Percentiles rank a stretch among this genome's conserved stretches.
These are phyloP conservation scores for Dolichallabes microphthalmus DNA, from an alignment of 2,113 vertebrate genomes.

Conservation along the genomic window DNA sequence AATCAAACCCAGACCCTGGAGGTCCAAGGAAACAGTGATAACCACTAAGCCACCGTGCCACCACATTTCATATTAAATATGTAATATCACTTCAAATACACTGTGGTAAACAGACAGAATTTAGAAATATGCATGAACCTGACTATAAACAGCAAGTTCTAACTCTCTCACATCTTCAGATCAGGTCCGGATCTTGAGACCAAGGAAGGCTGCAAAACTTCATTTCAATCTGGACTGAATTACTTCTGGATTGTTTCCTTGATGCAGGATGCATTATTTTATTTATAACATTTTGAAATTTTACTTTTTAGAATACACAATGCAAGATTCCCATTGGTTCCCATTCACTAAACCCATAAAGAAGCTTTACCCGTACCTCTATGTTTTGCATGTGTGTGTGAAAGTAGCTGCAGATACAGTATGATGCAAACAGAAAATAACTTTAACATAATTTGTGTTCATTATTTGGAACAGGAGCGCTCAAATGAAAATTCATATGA, in stretches of 20 bases:
- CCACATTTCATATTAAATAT: background rate
- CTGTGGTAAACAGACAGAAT: background rate
- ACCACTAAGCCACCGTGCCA: no score
- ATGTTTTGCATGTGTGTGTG: background rate
- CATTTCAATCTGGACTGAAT: no score
- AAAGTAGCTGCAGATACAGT: background rate
- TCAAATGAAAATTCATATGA: background rate
- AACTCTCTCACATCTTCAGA: background rate
- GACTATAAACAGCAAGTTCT: background rate
- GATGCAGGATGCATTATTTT: background rate
- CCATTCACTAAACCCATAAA: background rate
- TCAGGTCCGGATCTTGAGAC: background rate
- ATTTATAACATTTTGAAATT: background rate
- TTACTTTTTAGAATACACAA: background rate
- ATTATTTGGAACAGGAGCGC: background rate
- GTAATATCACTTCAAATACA: background rate
- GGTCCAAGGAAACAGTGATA: no score
- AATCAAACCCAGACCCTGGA: no score
- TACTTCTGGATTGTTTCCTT: background rate
- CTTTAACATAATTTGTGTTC: background rate
- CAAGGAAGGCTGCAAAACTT: background rate
- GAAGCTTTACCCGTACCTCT: background rate
- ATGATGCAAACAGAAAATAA: background rate
- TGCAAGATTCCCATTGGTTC: background rate
- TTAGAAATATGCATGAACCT: background rate